Evolutionary conservation across 2,797 vertebrate genomes (phyloP).

Genomic region (Lacerta bilineata): DNA sequence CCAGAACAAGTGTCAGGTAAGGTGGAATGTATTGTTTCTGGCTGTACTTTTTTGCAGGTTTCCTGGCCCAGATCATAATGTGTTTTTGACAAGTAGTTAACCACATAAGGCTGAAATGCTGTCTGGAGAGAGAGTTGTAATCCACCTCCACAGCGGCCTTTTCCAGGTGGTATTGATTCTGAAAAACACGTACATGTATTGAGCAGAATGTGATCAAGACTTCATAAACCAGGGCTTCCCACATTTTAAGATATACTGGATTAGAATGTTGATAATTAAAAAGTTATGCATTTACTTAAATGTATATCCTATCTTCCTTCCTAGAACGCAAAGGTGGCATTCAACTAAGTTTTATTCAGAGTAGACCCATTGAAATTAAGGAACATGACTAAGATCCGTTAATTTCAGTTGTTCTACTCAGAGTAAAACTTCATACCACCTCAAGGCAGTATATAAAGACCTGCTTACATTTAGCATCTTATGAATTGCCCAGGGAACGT

Average conservation of each 20-base stretch:
- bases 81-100: constrained; percentile 12
- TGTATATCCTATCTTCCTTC: no score
- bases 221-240: neutral
- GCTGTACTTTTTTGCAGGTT: constrained; percentile 16
- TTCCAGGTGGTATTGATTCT: neutral
- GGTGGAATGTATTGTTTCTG: constrained; percentile 48
- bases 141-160: accelerated
- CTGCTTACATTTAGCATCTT: neutral
- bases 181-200: neutral
- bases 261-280: neutral
- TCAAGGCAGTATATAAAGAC: no score
- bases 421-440: no score
- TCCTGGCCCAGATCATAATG: constrained; percentile 14
- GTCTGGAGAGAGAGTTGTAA: neutral
- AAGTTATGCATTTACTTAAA: neutral
- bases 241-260: neutral
- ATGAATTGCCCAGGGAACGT: neutral
- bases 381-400: no score
- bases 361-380: no score
- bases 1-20: constrained; percentile 89
- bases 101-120: neutral
- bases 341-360: no score
- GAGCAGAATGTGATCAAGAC: neutral
- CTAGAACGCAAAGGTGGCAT: no score
- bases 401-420: no score